A percentile compares a stretch with the other conserved stretches of the same genome.
These are phyloP conservation scores for Mus pahari DNA, from an alignment of 2,113 vertebrate species.

Conservation along the genomic window DNA sequence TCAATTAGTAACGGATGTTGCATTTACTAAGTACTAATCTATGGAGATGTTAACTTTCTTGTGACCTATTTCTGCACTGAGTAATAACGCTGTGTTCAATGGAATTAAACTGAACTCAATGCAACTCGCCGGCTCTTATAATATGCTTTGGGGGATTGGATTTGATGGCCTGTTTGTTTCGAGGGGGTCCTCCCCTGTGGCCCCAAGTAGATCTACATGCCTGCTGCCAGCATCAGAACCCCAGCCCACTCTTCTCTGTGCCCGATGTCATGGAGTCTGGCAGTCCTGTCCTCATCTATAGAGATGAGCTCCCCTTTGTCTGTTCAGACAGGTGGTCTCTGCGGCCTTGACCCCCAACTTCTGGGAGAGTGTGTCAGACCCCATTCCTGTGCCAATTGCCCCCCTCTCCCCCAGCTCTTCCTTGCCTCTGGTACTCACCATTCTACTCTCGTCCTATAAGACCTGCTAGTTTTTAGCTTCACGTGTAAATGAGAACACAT, in stretches of 20 bases:
- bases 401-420: background rate
- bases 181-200: background rate
- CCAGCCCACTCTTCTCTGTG: background rate
- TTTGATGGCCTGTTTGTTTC: background rate
- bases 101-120: background rate
- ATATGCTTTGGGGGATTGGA: background rate
- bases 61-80: slow-evolving; percentile 37
- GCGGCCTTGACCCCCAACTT: background rate
- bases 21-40: slow-evolving; percentile 45
- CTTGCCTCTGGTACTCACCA: background rate
- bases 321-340: background rate
- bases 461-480: background rate
- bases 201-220: background rate
- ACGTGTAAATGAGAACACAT: background rate
- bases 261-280: background rate
- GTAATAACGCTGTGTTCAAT: slow-evolving; percentile 1
- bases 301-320: background rate
- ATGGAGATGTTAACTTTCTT: slow-evolving; percentile 12
- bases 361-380: no score
- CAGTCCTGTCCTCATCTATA: background rate
- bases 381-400: background rate
- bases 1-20: slow-evolving; percentile 21
- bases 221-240: background rate
- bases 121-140: background rate
- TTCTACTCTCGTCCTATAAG: background rate